These are phyloP conservation scores for Anguilla obscura DNA, from an alignment of 2,797 vertebrate genomes.

Conservation along the genomic window DNA sequence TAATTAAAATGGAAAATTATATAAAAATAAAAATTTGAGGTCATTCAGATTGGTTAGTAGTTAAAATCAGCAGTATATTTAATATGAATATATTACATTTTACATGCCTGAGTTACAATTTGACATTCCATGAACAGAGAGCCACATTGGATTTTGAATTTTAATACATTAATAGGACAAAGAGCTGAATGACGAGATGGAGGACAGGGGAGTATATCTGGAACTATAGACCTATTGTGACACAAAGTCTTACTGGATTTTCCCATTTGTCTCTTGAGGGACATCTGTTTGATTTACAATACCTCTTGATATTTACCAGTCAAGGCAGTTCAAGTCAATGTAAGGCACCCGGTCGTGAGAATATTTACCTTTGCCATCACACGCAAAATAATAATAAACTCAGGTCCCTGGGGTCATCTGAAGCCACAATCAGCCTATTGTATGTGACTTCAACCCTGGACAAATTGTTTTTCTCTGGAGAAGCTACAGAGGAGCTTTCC, in stretches of 20 bases:
- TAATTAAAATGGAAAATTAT: too few relatives aligned
- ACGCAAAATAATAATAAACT: not conserved
- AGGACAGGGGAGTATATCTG: not conserved
- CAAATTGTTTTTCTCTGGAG: not conserved
- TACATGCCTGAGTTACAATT: too few relatives aligned
- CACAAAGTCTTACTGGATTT: not conserved
- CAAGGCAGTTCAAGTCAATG: not conserved
- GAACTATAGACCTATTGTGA: not conserved
- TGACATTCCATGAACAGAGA: too few relatives aligned
- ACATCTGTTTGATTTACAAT: slow-evolving; percentile 1
- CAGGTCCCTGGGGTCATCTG: not conserved
- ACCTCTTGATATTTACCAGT: slow-evolving; percentile 13
- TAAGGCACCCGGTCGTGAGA: not conserved
- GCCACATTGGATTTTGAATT: too few relatives aligned
- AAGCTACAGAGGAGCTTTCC: not conserved
- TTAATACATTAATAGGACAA: too few relatives aligned
- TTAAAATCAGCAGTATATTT: too few relatives aligned
- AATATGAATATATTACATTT: too few relatives aligned
- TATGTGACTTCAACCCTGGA: not conserved
- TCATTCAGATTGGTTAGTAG: too few relatives aligned
- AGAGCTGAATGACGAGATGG: too few relatives aligned
- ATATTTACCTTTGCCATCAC: not conserved
- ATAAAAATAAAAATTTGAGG: too few relatives aligned
- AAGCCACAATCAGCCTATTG: not conserved
- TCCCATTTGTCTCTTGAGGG: not conserved